phyloP scores from a whole-genome alignment of 2,113 vertebrate genomes.

The Melanerpes aurifrons region DNA sequence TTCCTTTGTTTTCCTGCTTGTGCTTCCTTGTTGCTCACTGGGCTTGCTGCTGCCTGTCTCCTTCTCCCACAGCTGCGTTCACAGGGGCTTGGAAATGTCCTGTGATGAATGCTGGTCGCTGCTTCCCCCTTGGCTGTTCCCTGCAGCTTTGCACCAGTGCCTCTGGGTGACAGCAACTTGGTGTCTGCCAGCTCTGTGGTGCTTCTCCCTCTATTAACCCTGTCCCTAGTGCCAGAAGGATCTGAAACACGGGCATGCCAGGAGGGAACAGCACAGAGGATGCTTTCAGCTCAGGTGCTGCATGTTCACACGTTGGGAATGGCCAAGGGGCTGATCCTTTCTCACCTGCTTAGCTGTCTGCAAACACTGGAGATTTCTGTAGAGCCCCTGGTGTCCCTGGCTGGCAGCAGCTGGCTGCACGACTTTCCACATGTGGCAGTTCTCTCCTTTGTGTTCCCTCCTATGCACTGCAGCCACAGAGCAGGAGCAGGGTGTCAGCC shows the following conservation, averaged over 20 bases:
- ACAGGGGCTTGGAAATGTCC: neutral
- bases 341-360: neutral
- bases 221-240: neutral
- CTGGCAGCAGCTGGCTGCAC: neutral
- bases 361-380: neutral
- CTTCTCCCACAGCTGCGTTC: neutral
- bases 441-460: neutral
- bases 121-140: neutral
- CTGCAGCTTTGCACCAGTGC: neutral
- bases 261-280: neutral
- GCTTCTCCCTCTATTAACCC: neutral
- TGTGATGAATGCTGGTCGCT: neutral
- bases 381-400: neutral
- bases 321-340: neutral
- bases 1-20: neutral
- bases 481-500: neutral
- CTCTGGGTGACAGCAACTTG: neutral
- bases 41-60: neutral
- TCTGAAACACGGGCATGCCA: neutral
- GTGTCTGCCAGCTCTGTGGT: neutral
- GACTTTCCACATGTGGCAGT: neutral
- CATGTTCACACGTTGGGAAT: neutral
- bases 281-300: neutral
- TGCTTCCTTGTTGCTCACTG: neutral
- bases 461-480: rapidly evolving